Percentiles rank a stretch among this genome's conserved stretches.
Conservation (phyloP, 2,113 vertebrate genomes). For the Myanophis thanlyinensis region DNA sequence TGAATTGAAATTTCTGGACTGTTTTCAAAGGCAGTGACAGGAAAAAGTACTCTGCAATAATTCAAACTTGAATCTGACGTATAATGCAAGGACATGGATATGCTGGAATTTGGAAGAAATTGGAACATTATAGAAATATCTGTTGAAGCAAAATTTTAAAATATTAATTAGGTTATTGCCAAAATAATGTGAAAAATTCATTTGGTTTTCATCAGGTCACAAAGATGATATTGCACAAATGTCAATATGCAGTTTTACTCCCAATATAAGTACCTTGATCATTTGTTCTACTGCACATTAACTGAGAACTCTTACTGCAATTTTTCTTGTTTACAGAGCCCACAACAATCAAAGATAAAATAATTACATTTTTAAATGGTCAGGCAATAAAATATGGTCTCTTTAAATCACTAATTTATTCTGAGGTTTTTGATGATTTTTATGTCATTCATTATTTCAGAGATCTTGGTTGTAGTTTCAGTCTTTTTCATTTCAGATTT, state of each 20-base stretch:
- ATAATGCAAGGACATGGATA: neutral
- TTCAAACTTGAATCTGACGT: neutral
- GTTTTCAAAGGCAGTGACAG: neutral
- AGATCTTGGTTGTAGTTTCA: neutral
- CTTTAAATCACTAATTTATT: neutral
- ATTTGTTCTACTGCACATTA: neutral
- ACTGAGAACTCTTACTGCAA: neutral
- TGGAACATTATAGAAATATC: neutral
- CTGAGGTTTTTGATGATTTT: neutral
- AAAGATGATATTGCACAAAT: neutral
- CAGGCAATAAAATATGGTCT: neutral
- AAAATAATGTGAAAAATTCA: neutral
- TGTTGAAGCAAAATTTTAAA: neutral
- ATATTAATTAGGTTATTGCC: neutral
- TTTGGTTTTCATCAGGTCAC: neutral
- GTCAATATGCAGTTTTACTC: neutral
- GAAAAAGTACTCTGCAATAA: neutral
- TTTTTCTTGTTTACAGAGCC: neutral
- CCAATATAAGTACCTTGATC: neutral
- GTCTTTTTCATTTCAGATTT: neutral
- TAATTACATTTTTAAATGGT: neutral
- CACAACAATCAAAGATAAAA: neutral
- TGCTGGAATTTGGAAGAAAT: neutral
- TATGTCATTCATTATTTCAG: neutral
- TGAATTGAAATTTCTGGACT: neutral